phyloP scores from a whole-genome alignment of 2,113 vertebrate genomes.

The Carassius carassius region DNA sequence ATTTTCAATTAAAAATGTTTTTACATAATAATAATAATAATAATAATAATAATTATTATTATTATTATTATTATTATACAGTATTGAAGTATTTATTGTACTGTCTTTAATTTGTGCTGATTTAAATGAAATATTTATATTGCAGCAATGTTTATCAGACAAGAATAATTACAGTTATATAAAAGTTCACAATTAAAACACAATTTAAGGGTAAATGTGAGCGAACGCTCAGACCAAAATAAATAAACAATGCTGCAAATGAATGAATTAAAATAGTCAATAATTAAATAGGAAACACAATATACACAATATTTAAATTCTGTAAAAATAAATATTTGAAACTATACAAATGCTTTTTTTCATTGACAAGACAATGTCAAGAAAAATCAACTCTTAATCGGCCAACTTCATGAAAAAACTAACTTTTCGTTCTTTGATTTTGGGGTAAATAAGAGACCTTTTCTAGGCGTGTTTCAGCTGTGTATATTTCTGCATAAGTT shows the following conservation, averaged over 20 bases:
- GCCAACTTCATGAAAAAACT: background rate
- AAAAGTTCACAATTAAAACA: background rate
- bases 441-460: background rate
- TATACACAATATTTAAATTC: background rate
- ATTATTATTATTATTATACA: background rate
- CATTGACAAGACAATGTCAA: background rate
- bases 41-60: background rate
- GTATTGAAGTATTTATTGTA: background rate
- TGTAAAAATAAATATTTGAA: background rate
- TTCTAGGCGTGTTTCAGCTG: background rate
- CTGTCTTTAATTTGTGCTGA: background rate
- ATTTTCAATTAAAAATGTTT: too few species aligned
- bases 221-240: too few species aligned
- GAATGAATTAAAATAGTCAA: background rate
- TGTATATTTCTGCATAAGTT: conserved; percentile 13
- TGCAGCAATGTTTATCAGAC: background rate
- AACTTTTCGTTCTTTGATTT: background rate
- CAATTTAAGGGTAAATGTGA: too few species aligned
- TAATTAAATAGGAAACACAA: background rate
- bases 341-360: background rate
- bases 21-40: too few species aligned
- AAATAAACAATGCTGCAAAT: background rate
- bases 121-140: background rate
- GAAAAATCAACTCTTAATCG: background rate
- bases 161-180: background rate